phyloP scores from a whole-genome alignment of 2,797 vertebrate species.

The Odontamblyopus rebecca region DNA sequence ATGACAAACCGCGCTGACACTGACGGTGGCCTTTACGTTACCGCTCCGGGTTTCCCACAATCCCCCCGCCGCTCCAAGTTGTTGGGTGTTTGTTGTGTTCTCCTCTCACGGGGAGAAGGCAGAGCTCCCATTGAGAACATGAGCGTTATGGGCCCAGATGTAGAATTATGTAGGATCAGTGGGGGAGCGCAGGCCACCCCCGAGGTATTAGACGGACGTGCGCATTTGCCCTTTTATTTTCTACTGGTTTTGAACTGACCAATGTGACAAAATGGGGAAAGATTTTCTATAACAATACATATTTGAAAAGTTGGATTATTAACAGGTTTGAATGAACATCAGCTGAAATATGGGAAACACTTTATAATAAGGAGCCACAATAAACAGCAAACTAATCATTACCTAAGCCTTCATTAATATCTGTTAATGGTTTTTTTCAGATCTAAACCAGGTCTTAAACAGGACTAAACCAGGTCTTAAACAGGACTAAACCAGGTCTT shows the following conservation, averaged over 20 bases:
- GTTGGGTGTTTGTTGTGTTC: neutral
- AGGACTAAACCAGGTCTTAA: no score
- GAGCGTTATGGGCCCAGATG: neutral
- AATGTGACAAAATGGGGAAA: no score
- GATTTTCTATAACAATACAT: no score
- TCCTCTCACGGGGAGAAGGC: neutral
- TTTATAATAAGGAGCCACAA: no score
- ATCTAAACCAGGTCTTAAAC: no score
- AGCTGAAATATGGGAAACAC: no score
- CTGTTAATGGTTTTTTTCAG: no score
- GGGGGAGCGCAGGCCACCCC: neutral
- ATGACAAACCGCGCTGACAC: slow-evolving; percentile 10
- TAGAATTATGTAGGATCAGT: neutral
- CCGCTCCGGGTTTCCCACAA: neutral
- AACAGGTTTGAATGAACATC: no score
- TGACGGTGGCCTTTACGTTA: slow-evolving; percentile 6
- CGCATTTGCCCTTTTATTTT: neutral
- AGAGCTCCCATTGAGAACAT: neutral
- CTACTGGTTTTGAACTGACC: neutral
- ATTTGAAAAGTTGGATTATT: no score
- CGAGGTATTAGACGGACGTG: neutral
- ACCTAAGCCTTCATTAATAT: no score
- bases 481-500: no score
- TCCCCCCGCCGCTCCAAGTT: neutral
- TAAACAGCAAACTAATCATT: no score